These are phyloP conservation scores for Leucoraja erinaceus DNA, from an alignment of 2,113 vertebrate species.

Conservation along the genomic window DNA sequence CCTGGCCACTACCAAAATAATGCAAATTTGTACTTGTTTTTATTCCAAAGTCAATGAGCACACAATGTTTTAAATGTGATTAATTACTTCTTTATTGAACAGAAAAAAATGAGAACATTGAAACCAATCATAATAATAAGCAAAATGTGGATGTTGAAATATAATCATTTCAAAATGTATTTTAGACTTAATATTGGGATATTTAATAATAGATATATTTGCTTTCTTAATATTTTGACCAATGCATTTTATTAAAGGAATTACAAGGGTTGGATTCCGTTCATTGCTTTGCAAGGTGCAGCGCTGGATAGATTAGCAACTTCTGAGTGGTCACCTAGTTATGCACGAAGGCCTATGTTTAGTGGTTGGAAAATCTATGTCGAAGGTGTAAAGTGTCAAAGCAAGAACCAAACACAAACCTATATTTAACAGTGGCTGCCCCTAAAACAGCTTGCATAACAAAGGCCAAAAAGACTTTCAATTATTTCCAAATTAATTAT, in stretches of 20 bases:
- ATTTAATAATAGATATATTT: not conserved
- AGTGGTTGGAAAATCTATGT: not conserved
- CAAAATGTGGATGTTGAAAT: not conserved
- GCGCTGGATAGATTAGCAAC: not conserved
- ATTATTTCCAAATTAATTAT: not conserved
- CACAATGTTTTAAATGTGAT: not conserved
- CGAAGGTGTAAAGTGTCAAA: not conserved
- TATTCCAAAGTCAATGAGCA: not conserved
- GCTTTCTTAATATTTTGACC: not conserved
- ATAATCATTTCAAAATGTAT: not conserved
- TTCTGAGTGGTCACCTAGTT: not conserved
- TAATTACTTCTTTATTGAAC: not conserved
- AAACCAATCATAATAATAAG: not conserved
- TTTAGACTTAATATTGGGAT: not conserved
- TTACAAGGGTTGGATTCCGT: too few species aligned
- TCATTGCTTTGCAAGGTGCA: not conserved
- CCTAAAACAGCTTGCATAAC: not conserved
- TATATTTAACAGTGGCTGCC: conserved; percentile 1
- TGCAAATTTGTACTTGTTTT: not conserved
- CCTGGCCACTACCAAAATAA: not conserved
- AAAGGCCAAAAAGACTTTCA: not conserved
- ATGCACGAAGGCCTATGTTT: not conserved
- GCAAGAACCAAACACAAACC: not conserved
- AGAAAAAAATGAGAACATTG: not conserved
- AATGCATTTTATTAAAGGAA: not conserved